These are phyloP conservation scores for Panagrolaimus sp. DNA, from an alignment of 1,140 invertebrate species.

Conservation along the genomic window DNA sequence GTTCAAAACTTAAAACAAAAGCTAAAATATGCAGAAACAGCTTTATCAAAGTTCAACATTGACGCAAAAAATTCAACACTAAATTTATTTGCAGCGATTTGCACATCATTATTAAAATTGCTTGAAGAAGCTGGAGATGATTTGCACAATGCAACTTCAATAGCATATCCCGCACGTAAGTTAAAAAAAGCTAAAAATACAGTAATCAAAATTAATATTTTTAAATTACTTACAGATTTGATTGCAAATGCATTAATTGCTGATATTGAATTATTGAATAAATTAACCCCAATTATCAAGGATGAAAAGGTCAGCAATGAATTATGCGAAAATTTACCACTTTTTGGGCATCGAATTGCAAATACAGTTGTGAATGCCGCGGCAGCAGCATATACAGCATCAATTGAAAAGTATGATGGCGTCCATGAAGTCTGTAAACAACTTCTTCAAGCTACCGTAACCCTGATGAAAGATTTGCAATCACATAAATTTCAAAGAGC, in stretches of 20 bases:
- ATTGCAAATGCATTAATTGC: slow-evolving; percentile 11
- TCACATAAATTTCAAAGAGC: background rate
- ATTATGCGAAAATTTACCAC: background rate
- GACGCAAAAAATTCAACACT: background rate
- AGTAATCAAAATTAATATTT: no score
- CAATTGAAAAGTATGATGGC: slow-evolving; percentile 10
- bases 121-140: slow-evolving; percentile 60
- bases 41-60: background rate
- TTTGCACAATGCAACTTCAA: slow-evolving; percentile 49
- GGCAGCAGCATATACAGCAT: slow-evolving; percentile 1
- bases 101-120: slow-evolving; percentile 60
- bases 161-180: slow-evolving; percentile 49
- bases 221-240: background rate
- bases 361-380: slow-evolving; percentile 12
- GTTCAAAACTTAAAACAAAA: slow-evolving; percentile 64
- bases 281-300: background rate
- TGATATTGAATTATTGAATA: background rate
- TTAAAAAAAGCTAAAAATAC: background rate
- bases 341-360: slow-evolving; percentile 11
- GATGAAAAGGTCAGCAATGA: background rate
- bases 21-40: slow-evolving; percentile 61
- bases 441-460: background rate
- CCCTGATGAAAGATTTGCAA: background rate
- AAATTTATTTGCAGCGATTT: slow-evolving; percentile 30
- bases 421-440: slow-evolving; percentile 4